Base-by-base conservation (phyloP, 2,113 vertebrate species). In the Anarhynchus alexandrinus region DNA sequence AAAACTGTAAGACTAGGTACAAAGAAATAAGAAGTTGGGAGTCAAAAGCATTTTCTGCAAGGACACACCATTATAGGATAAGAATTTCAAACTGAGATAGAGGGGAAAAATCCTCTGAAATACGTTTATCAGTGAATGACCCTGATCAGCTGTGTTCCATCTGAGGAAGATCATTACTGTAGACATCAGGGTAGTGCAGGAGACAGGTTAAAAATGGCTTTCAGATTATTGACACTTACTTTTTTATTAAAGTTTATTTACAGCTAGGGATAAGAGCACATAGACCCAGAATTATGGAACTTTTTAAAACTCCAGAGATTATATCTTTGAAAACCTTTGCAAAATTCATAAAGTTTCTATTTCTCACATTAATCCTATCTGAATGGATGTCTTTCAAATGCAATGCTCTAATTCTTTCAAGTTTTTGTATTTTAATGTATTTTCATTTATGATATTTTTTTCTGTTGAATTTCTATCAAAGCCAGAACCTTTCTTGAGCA, bases 111-210 rank as follows among this genome's bases (percentile, higher is more conserved):
- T 98, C 98, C 96, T 97, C 95, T 96, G 93, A 98, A 98, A 98
- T 97, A 90, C 91, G 19, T 98, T 98, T 98, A 98, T 98, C 98
- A 97, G 97, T 92, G 95, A 97, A 97, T 98, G 95, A 98, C 98
- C 96, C 97, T 97, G 97, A 98, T 98, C 97, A 95, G 87, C 96
- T 94, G 74, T 96, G 96, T 96, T 97, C 95, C 93, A 96, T 97
- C 97, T 95, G 93, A 94, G 76, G 61, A 88, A 97, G 96, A 98
- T 97, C 95, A 88, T 65, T 93, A 90, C 73, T 90, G 81, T 20
- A 89, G 74, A 97, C 94, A 15, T 98, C 97, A 97, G 88, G 62
- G 82, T 87, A 94, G 90, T 86, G 82, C 61, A 96, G 90, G 62
- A 97, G 97, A 92, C 85, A 95, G 95, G 95, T 97, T 98, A 96